phyloP scores from a whole-genome alignment of 2,888 invertebrate genomes.

The Diaperis boleti region DNA sequence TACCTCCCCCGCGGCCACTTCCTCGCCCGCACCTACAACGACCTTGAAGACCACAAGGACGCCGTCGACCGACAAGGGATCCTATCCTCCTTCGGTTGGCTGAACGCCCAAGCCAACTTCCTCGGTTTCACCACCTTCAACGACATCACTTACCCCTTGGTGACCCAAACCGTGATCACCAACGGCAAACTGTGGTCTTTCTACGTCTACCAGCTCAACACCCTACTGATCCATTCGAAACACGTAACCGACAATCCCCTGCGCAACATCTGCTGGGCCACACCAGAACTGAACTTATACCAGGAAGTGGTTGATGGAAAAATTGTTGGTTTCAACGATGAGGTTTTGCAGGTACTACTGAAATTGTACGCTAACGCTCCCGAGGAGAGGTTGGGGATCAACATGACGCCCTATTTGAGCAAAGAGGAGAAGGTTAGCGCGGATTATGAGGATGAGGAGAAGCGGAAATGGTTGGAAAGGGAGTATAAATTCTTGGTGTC shows the following conservation, averaged over 20 bases:
- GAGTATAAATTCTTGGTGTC: slow-evolving; percentile 77
- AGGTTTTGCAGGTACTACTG: slow-evolving; percentile 79
- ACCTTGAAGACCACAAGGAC: slow-evolving; percentile 70
- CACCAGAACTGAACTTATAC: slow-evolving; percentile 78
- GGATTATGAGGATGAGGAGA: slow-evolving; percentile 77
- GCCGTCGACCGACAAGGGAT: slow-evolving; percentile 82
- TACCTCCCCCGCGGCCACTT: slow-evolving; percentile 78
- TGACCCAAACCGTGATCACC: slow-evolving; percentile 88
- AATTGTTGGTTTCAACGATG: slow-evolving; percentile 83
- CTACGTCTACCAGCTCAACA: slow-evolving; percentile 93
- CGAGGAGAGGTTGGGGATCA: slow-evolving; percentile 69
- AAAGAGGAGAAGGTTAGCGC: slow-evolving; percentile 72
- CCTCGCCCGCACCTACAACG: slow-evolving; percentile 68
- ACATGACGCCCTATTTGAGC: slow-evolving; percentile 82
- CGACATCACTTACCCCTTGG: slow-evolving; percentile 91
- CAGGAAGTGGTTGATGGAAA: slow-evolving; percentile 76
- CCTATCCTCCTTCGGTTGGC: slow-evolving; percentile 83
- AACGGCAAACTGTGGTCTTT: slow-evolving; percentile 91
- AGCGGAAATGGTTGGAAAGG: slow-evolving; percentile 77
- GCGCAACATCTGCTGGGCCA: slow-evolving; percentile 85
- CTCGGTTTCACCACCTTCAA: slow-evolving; percentile 92
- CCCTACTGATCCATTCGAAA: slow-evolving; percentile 76
- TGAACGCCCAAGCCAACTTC: slow-evolving; percentile 82
- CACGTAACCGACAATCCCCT: slow-evolving; percentile 75
- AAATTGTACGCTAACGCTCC: slow-evolving; percentile 82